A percentile compares a stretch with the other conserved stretches of the same genome.
Evolutionary conservation across 2,113 vertebrate genomes (phyloP).

Genomic region (Chloropsis hardwickii): DNA sequence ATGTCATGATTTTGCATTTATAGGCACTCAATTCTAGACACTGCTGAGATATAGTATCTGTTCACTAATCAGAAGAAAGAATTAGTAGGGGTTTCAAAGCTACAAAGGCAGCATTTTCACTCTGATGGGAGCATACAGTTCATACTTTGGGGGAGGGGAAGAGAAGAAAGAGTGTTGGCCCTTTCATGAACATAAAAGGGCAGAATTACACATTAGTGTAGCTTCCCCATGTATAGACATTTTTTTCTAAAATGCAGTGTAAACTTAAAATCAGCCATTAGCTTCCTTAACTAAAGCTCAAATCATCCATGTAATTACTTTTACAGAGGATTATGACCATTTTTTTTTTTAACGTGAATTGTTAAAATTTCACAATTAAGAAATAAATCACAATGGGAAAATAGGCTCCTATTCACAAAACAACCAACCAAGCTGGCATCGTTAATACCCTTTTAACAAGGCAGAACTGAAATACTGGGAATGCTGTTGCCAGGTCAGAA

Average conservation of each 20-base stretch:
- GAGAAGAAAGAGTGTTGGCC: constrained; percentile 39
- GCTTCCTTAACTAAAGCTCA: not conserved
- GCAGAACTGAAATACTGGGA: not conserved
- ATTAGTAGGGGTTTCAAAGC: not conserved
- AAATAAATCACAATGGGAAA: constrained; percentile 14
- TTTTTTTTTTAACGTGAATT: not conserved
- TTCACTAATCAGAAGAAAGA: not conserved
- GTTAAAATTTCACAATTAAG: constrained; percentile 28
- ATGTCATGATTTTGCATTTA: not conserved
- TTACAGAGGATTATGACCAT: not conserved
- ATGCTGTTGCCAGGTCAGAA: not conserved
- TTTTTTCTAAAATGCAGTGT: constrained; percentile 10
- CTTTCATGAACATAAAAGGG: constrained; percentile 64
- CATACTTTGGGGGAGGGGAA: constrained; percentile 40
- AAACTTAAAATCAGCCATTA: constrained; percentile 2
- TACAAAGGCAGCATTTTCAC: constrained; percentile 17
- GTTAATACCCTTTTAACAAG: not conserved
- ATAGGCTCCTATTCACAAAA: not conserved
- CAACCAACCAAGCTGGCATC: not conserved
- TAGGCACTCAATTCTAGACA: not conserved
- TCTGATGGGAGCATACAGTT: not conserved
- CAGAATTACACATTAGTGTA: constrained; percentile 59
- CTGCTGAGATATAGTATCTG: not conserved
- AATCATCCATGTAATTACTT: not conserved
- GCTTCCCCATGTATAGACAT: constrained; percentile 43